Evolutionary conservation across 2,113 vertebrate species (phyloP).

Genomic region (Capreolus pygargus): DNA sequence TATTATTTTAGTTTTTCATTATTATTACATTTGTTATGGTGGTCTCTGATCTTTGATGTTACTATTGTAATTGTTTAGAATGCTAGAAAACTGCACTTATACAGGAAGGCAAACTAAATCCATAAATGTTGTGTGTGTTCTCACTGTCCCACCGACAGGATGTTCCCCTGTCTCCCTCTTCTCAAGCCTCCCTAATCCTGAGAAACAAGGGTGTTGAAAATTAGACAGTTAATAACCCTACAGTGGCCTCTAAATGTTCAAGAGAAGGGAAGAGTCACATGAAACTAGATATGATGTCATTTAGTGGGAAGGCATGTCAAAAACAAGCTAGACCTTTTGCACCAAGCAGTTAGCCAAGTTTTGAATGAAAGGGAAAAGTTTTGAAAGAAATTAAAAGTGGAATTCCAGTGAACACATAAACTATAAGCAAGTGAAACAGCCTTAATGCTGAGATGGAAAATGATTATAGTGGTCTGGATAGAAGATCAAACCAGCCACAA

Average conservation of each 20-base stretch:
- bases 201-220: neutral
- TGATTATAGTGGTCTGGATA: neutral
- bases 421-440: neutral
- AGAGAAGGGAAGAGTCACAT: neutral
- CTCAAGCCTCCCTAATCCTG: neutral
- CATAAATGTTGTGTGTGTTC: neutral
- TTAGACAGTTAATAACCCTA: neutral
- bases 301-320: neutral
- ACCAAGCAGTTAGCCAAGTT: neutral
- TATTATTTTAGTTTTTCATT: neutral
- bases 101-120: accelerated
- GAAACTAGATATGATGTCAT: neutral
- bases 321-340: neutral
- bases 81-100: neutral
- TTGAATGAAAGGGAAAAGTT: neutral
- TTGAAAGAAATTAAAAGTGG: neutral
- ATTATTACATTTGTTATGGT: neutral
- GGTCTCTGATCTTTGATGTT: neutral
- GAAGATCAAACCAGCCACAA: neutral
- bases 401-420: neutral
- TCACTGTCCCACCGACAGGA: accelerated
- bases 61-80: neutral
- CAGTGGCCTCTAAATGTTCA: neutral
- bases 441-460: neutral
- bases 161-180: neutral